Conservation (phyloP, 2,113 vertebrate species). For the Xiphophorus maculatus region DNA sequence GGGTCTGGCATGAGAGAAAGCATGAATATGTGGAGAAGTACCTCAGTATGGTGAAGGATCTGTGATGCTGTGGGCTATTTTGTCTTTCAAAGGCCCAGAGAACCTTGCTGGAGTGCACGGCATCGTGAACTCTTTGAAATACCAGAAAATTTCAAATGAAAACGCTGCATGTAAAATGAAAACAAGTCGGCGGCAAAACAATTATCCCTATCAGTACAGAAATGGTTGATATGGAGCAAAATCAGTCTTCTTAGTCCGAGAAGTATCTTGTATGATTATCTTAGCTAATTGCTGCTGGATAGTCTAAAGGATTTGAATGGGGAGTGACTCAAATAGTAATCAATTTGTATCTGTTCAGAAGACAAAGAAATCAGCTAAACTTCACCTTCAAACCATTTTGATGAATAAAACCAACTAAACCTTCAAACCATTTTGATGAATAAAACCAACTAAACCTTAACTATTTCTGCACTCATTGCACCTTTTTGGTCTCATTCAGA, state of each 20-base stretch:
- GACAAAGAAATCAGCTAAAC: neutral
- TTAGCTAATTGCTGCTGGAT: no score
- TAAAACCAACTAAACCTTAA: neutral
- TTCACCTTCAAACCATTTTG: neutral
- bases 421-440: no score
- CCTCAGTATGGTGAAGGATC: neutral
- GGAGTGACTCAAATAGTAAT: no score
- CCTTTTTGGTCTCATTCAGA: no score
- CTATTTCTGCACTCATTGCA: neutral
- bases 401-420: neutral
- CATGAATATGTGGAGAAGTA: no score
- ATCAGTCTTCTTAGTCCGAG: neutral
- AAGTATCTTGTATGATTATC: no score
- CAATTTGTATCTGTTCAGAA: neutral
- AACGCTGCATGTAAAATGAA: no score
- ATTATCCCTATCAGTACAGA: neutral
- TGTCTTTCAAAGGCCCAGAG: neutral
- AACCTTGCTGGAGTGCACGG: neutral
- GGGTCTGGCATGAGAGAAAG: neutral
- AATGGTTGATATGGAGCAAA: neutral
- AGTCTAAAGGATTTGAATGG: no score
- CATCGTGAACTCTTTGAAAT: neutral
- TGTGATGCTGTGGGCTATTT: neutral
- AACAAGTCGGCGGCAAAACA: neutral
- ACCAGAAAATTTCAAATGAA: neutral